These are phyloP conservation scores for Halcyon smyrnensis DNA, from an alignment of 2,797 vertebrate genomes.

Conservation along the genomic window DNA sequence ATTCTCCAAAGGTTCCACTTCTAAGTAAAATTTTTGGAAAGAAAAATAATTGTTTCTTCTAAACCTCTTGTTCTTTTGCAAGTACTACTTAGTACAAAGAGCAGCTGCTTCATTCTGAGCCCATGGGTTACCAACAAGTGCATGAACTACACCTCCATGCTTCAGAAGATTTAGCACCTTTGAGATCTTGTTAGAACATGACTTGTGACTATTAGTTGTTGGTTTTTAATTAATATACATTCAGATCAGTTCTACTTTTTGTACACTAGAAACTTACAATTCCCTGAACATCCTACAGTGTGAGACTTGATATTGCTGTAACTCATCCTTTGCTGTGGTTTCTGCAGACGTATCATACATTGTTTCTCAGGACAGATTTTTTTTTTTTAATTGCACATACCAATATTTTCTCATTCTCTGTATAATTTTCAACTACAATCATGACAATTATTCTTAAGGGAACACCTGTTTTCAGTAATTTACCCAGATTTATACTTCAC, in stretches of 20 bases:
- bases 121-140: neutral
- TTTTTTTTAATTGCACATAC: neutral
- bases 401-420: neutral
- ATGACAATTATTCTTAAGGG: neutral
- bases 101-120: neutral
- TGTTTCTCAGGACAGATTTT: neutral
- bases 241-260: neutral
- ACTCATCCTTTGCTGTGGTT: neutral
- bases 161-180: neutral
- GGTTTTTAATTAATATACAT: neutral
- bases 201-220: neutral
- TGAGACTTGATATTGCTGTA: neutral
- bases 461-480: conserved; percentile 20
- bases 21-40: conserved; percentile 8
- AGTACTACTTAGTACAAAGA: neutral
- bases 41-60: neutral
- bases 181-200: neutral
- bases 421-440: neutral
- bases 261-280: neutral
- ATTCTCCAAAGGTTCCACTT: neutral
- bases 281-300: neutral
- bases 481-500: neutral
- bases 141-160: neutral
- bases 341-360: neutral
- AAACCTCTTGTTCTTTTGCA: neutral